A percentile compares a stretch with the other conserved stretches of the same genome.
Conservation (phyloP, 2,797 vertebrate species). For the Pipistrellus kuhlii region DNA sequence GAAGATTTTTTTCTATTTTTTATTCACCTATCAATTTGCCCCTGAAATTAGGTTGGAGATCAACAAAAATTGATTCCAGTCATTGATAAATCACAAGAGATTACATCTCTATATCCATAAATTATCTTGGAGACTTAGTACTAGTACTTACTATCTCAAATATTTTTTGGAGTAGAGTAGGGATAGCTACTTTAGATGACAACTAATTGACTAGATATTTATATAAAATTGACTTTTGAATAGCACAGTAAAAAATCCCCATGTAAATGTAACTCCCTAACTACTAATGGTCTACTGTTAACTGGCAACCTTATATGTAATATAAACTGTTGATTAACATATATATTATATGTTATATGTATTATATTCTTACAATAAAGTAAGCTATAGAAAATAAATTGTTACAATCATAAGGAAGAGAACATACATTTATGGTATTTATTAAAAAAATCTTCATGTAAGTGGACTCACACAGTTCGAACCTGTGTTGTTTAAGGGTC, state of each 20-base stretch:
- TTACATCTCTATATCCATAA: not conserved
- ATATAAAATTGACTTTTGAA: not conserved
- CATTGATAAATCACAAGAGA: not conserved
- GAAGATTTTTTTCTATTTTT: slow-evolving; percentile 49
- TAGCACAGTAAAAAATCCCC: not conserved
- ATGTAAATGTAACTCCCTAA: not conserved
- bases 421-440: not conserved
- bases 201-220: not conserved
- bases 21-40: not conserved
- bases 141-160: not conserved
- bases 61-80: not conserved
- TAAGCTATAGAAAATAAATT: not conserved
- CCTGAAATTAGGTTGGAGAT: slow-evolving; percentile 1
- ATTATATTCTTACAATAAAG: not conserved
- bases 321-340: not conserved
- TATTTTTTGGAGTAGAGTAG: not conserved
- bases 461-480: not conserved
- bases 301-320: not conserved
- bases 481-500: not conserved
- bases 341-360: not conserved
- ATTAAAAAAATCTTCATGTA: not conserved
- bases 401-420: not conserved
- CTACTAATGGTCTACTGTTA: not conserved
- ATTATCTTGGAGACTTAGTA: not conserved
- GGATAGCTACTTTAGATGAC: not conserved